These are phyloP conservation scores for Drosophila suboccidentalis DNA, from an alignment of 2,888 invertebrate genomes.

Conservation along the genomic window DNA sequence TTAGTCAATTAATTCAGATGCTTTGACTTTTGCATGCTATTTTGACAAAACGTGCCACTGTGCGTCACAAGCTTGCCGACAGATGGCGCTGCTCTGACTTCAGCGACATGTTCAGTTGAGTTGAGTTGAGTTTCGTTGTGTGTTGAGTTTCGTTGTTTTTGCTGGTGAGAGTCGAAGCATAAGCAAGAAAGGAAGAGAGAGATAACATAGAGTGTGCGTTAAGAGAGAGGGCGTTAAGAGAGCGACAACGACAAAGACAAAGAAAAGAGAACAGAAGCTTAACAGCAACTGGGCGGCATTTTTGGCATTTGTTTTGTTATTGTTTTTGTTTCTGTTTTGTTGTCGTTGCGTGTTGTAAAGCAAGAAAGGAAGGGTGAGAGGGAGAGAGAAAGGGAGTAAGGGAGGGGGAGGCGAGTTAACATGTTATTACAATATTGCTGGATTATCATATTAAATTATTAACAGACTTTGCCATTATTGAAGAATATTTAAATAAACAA, in stretches of 20 bases:
- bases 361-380: neutral
- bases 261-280: neutral
- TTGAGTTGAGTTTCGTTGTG: conserved; percentile 9
- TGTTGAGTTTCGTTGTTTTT: conserved; percentile 14
- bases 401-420: neutral
- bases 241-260: too few species aligned
- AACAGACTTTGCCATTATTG: too few species aligned
- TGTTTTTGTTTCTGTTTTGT: conserved; percentile 16
- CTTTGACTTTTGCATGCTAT: neutral
- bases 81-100: conserved; percentile 15
- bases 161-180: neutral
- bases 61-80: neutral
- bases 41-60: neutral
- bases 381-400: neutral
- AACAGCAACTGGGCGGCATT: conserved; percentile 6
- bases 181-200: neutral
- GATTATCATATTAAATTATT: too few species aligned
- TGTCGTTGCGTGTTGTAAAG: neutral
- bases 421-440: neutral
- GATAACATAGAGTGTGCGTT: too few species aligned
- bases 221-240: neutral
- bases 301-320: conserved; percentile 17
- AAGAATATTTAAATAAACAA: too few species aligned
- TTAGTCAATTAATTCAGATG: neutral
- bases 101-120: conserved; percentile 6